Evolutionary conservation across 2,113 vertebrate genomes (phyloP), one percentile per base, ranked within the genome.

Genomic region (Ptilorrhoa leucosticta): DNA sequence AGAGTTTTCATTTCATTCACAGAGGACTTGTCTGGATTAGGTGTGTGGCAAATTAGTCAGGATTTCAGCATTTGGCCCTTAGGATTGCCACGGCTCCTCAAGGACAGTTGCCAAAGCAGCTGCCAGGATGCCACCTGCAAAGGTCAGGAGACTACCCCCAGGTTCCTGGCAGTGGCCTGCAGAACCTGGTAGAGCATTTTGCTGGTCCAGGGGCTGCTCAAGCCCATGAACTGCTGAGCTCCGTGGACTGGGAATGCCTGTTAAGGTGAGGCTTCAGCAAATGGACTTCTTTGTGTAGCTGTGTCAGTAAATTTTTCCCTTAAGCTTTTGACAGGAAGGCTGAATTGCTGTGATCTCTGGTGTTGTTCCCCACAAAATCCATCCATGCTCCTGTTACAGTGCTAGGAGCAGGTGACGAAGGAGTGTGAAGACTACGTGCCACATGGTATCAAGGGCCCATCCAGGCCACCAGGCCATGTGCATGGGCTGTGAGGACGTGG

Each of bases 231-330:
- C 66, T 87, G 86, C 90, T 93, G 95, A 96, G 73, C 93, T 96
- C 45, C 10, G 6, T 71, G 91, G 91, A 48, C 53, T 93, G 89
- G 77, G 87, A 97, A 89, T 37, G 80, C 78, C 78, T 95, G 61
- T 87, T 90, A 40, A 89, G 87, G 71, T 90, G 92, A 86, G 81
- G 65, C 90, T 97, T 97, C 95, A 94, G 87, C 92, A 94, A 94
- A 78, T 82, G 75, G 48, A n/a, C 90, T 94, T 90, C 44, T 63
- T 61, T 17, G 22, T 75, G 40, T 69, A 83, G 77, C 58, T 92
- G 26, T 72, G 57, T 94, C 96, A 96, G 87, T 83, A 89, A 56
- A 35, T 68, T n/a, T 69, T 53, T 68, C 39, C 65, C 90, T 77
- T 47, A 80, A 81, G 88, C 61, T 79, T 90, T 94, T 96, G 92